Conservation (phyloP, 2,888 invertebrate genomes). For the Hypselothyrea guttata region DNA sequence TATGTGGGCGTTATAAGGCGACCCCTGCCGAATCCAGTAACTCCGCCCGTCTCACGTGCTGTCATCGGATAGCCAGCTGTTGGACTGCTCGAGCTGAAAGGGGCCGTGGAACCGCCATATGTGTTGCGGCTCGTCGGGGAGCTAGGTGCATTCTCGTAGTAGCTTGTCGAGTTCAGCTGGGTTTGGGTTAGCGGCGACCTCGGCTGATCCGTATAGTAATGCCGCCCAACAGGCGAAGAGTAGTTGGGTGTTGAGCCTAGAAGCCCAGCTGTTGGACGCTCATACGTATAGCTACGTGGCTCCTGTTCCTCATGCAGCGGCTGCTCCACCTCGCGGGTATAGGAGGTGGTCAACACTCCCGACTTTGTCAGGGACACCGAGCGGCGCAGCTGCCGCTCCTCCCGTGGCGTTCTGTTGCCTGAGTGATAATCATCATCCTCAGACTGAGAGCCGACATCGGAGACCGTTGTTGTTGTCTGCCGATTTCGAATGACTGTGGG, state of each 20-base stretch:
- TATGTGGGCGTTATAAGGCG: conserved; percentile 57
- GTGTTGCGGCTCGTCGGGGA: conserved; percentile 20
- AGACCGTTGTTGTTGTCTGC: conserved; percentile 51
- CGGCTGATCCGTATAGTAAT: conserved; percentile 14
- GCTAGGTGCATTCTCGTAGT: conserved; percentile 22
- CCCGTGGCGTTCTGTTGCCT: conserved; percentile 8
- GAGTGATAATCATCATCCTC: conserved; percentile 48
- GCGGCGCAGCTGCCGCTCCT: conserved; percentile 46
- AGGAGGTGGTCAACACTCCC: conserved; percentile 78
- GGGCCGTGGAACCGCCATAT: conserved; percentile 49
- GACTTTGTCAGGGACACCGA: conserved; percentile 77
- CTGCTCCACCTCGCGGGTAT: conserved; percentile 63
- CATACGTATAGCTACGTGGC: conserved; percentile 49
- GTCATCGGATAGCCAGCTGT: conserved; percentile 1
- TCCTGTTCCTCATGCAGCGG: conserved; percentile 45
- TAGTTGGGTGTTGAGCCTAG: conserved; percentile 21
- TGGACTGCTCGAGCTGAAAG: conserved; percentile 22
- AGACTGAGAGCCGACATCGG: conserved; percentile 53
- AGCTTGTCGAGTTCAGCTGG: conserved; percentile 57
- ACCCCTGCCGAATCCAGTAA: conserved; percentile 40
- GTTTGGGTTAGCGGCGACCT: conserved; percentile 49
- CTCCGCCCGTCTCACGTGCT: conserved; percentile 29
- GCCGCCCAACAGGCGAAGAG: conserved; percentile 32
- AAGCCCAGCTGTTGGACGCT: conserved; percentile 39
- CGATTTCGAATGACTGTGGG: conserved; percentile 20